A percentile compares a stretch with the other conserved stretches of the same genome.
phyloP scores from a whole-genome alignment of 2,888 invertebrate genomes.

The Deilephila porcellus region DNA sequence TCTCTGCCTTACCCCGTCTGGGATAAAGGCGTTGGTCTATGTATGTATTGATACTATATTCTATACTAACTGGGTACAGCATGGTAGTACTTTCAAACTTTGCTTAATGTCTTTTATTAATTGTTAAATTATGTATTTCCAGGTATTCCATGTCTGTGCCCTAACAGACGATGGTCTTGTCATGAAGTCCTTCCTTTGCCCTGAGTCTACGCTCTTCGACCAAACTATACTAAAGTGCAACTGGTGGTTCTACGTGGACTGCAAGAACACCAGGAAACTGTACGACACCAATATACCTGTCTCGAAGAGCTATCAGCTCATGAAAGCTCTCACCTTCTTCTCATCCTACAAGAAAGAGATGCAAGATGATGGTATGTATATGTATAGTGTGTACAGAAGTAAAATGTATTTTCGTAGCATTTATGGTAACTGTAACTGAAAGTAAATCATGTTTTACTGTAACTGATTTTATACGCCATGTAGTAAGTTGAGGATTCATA shows the following conservation, averaged over 20 bases:
- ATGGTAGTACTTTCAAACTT: too few species aligned
- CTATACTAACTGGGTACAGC: too few species aligned
- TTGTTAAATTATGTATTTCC: conserved; percentile 43
- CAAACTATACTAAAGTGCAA: conserved; percentile 96
- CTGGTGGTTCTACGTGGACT: conserved; percentile 98
- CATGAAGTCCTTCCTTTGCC: conserved; percentile 96
- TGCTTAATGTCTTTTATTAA: too few species aligned
- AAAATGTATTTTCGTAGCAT: neutral
- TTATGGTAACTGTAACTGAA: too few species aligned
- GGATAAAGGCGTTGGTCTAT: too few species aligned
- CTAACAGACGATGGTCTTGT: conserved; percentile 94
- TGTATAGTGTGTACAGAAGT: neutral
- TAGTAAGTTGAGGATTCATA: too few species aligned
- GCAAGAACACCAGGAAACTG: conserved; percentile 90
- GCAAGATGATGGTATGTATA: conserved; percentile 64
- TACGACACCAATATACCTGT: conserved; percentile 96
- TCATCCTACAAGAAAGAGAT: conserved; percentile 91
- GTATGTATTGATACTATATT: too few species aligned
- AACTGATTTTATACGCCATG: too few species aligned
- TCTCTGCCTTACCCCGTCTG: too few species aligned
- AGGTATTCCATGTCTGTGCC: conserved; percentile 97
- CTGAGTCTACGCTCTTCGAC: conserved; percentile 95
- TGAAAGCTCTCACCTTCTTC: conserved; percentile 95
- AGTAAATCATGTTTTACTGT: too few species aligned
- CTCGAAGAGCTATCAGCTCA: conserved; percentile 95